A percentile compares a stretch with the other conserved stretches of the same genome.
These are phyloP conservation scores for Forbesichthys agassizii DNA, from an alignment of 2,113 vertebrate species.

Conservation along the genomic window DNA sequence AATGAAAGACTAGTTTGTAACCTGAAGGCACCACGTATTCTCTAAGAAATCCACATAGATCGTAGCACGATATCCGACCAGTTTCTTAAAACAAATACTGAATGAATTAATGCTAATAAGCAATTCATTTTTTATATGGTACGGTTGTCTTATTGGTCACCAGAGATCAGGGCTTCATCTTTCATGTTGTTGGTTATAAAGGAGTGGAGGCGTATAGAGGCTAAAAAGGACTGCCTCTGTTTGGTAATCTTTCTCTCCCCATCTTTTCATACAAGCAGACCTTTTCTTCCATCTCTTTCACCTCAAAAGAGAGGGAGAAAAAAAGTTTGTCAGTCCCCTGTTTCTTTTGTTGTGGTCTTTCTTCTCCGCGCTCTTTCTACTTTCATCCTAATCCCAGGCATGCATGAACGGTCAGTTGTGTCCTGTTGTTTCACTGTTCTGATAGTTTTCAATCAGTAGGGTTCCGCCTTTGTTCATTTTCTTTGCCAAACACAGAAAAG, in stretches of 20 bases:
- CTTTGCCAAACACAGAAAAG: slow-evolving; percentile 93
- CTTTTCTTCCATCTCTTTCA: slow-evolving; percentile 84
- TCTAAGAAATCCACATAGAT: slow-evolving; percentile 66
- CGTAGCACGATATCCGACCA: slow-evolving; percentile 41
- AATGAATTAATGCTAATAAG: slow-evolving; percentile 61
- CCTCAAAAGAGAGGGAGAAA: slow-evolving; percentile 81
- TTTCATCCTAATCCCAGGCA: slow-evolving; percentile 98
- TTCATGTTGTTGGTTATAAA: slow-evolving; percentile 74
- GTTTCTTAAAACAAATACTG: slow-evolving; percentile 54
- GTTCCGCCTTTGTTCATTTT: slow-evolving; percentile 95
- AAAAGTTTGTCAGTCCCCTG: slow-evolving; percentile 96
- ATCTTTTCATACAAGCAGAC: slow-evolving; percentile 79
- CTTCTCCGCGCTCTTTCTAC: slow-evolving; percentile 93
- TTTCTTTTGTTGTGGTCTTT: slow-evolving; percentile 96
- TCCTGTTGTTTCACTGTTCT: slow-evolving; percentile 98
- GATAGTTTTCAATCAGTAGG: slow-evolving; percentile 96
- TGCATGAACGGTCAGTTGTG: slow-evolving; percentile 98
- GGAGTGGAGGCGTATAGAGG: slow-evolving; percentile 61
- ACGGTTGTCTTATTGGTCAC: slow-evolving; percentile 60
- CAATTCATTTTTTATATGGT: slow-evolving; percentile 64
- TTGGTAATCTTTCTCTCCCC: slow-evolving; percentile 87
- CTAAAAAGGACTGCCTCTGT: slow-evolving; percentile 83
- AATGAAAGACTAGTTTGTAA: slow-evolving; percentile 78
- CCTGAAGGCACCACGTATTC: slow-evolving; percentile 65
- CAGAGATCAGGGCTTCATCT: slow-evolving; percentile 54